Evolutionary conservation across 2,888 invertebrate genomes (phyloP).

Genomic region (Chrysotoxum bicinctum): DNA sequence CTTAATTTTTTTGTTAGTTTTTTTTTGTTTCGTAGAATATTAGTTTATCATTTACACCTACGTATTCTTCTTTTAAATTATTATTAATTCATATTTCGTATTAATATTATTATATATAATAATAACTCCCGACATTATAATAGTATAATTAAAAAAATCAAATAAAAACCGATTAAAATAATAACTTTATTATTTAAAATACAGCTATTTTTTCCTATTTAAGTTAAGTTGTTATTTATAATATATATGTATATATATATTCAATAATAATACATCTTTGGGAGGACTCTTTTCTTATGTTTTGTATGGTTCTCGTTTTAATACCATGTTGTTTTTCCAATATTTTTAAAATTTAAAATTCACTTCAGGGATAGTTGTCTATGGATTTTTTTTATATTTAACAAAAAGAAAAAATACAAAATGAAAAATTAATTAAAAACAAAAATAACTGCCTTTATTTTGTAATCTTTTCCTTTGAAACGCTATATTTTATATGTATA

Average conservation of each 20-base stretch:
- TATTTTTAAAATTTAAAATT: slow-evolving; percentile 31
- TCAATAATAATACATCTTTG: slow-evolving; percentile 70
- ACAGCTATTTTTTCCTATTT: slow-evolving; percentile 44
- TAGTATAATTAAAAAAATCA: slow-evolving; percentile 34
- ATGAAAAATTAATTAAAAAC: not conserved
- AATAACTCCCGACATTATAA: slow-evolving; percentile 51
- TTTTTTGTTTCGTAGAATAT: slow-evolving; percentile 77
- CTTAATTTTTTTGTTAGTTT: slow-evolving; percentile 30
- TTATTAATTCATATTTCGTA: slow-evolving; percentile 73
- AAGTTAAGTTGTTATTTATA: slow-evolving; percentile 8
- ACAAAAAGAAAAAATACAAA: not conserved
- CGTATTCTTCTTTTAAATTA: slow-evolving; percentile 33
- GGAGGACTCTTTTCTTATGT: slow-evolving; percentile 34
- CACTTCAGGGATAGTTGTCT: slow-evolving; percentile 64
- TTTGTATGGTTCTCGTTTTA: slow-evolving; percentile 27
- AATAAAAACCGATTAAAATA: slow-evolving; percentile 15
- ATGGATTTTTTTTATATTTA: slow-evolving; percentile 9
- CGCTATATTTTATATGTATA: slow-evolving; percentile 46
- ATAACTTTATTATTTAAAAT: slow-evolving; percentile 22
- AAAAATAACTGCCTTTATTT: slow-evolving; percentile 31
- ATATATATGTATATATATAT: slow-evolving; percentile 62
- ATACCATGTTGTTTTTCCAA: slow-evolving; percentile 29
- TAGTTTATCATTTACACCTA: slow-evolving; percentile 67
- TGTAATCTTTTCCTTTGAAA: slow-evolving; percentile 57
- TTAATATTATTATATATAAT: slow-evolving; percentile 71